Conservation (phyloP, 2,888 invertebrate species). For the Platycheirus albimanus region DNA sequence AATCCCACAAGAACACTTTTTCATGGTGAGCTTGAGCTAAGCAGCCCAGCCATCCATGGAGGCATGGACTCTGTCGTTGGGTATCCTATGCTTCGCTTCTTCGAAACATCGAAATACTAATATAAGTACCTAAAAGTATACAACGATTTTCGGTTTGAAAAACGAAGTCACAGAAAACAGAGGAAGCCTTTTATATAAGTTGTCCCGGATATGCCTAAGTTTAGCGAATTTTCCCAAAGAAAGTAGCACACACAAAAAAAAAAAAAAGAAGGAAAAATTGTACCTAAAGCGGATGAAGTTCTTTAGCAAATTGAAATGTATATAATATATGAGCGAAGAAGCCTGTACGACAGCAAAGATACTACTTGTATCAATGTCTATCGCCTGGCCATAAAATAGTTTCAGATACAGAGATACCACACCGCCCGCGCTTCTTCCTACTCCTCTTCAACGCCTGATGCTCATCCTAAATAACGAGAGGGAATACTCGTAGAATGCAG, state of each 20-base stretch:
- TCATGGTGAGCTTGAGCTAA: constrained; percentile 26
- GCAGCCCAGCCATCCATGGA: constrained; percentile 45
- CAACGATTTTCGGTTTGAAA: constrained; percentile 30
- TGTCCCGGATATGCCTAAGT: constrained; percentile 55
- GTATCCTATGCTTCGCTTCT: not conserved
- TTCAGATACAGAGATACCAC: constrained; percentile 44
- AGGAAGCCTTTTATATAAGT: no score
- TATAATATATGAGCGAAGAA: constrained; percentile 68
- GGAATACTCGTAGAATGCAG: constrained; percentile 47
- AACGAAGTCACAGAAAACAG: no score
- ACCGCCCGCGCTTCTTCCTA: not conserved
- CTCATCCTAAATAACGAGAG: not conserved
- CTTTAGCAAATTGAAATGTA: constrained; percentile 73
- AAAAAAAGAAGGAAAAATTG: not conserved
- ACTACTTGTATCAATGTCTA: constrained; percentile 69
- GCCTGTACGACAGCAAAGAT: constrained; percentile 56
- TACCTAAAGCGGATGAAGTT: constrained; percentile 45
- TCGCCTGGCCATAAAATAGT: constrained; percentile 67
- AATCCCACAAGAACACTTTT: constrained; percentile 64
- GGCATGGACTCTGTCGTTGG: constrained; percentile 37
- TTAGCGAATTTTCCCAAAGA: constrained; percentile 51
- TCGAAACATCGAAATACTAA: constrained; percentile 45
- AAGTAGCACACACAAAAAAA: constrained; percentile 10
- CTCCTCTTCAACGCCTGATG: not conserved
- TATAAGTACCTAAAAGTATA: constrained; percentile 40